Evolutionary conservation across 2,113 vertebrate genomes (phyloP), one percentile per base, ranked within the genome.

Genomic region (Tetrax tetrax): DNA sequence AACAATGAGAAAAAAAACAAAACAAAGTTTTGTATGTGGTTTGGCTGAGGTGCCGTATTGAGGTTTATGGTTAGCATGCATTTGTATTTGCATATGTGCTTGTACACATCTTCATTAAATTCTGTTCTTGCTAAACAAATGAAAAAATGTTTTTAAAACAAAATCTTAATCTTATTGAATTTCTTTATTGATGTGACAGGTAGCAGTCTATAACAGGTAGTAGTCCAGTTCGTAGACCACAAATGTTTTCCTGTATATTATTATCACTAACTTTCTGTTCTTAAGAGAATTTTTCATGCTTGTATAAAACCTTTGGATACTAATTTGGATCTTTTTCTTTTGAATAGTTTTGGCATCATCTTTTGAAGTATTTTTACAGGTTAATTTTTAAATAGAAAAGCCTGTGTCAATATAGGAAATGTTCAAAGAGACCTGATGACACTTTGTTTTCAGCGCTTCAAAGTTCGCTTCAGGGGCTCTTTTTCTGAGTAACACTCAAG

Each of bases 381-480:
- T 89, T 97, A 94, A 84, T 97, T 97, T 98, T 97, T 51, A 94
- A 91, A 94, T 93, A 83, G 87, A 93, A 95, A 96, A 90, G 21
- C 27, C 25, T 94, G 1, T 93, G 54, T 97, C 88, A 89, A 72
- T 51, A 53, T n/a, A 77, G 38, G 19, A 27, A 77, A 7, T 43
- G 22, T 90, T 83, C 88, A 92, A 96, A 96, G 68, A 83, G 38
- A 54, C 45, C 65, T 90, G 90, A 94, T 96, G 81, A 94, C 94
- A 54, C 81, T 81, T 79, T 94, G 85, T 74, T 93, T 88, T 75
- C 87, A 78, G 87, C 92, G 82, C 74, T 94, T 96, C 84, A 47
- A 35, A 89, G 82, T 87, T 93, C 72, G 61, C 74, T 87, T 91
- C 83, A 89, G 65, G 57, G 57, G 25, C 76, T 74, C 79, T 60